phyloP scores from a whole-genome alignment of 2,888 invertebrate genomes.

The Plemyria rubiginata region DNA sequence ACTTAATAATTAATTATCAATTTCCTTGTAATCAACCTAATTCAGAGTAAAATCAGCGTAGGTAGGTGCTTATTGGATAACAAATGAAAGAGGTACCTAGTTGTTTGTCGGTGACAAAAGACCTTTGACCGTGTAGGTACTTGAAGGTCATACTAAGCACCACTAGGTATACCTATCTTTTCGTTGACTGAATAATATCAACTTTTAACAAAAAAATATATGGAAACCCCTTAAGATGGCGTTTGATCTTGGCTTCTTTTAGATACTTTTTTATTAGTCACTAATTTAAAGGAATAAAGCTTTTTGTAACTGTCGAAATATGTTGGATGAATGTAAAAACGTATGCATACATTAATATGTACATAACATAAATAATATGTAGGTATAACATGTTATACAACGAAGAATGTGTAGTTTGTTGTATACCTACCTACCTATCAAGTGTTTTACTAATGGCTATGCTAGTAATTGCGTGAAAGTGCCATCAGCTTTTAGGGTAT shows the following conservation, averaged over 20 bases:
- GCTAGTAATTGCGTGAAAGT: not conserved
- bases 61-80: not conserved
- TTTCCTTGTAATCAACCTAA: not conserved
- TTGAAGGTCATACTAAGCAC: not conserved
- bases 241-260: not conserved
- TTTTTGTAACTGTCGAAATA: not conserved
- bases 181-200: not conserved
- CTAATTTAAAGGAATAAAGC: constrained; percentile 48
- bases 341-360: too few species aligned
- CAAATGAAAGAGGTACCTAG: not conserved
- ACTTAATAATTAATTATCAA: constrained; percentile 10
- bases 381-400: too few species aligned
- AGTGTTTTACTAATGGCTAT: not conserved
- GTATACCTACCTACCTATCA: too few species aligned
- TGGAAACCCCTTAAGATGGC: not conserved
- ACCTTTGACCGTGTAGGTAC: not conserved
- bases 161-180: not conserved
- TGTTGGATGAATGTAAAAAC: too few species aligned
- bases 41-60: not conserved
- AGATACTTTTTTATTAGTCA: constrained; percentile 36
- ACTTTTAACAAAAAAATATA: not conserved
- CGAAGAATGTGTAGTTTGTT: too few species aligned
- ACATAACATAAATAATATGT: too few species aligned
- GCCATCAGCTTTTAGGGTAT: constrained; percentile 10
- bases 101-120: not conserved